phyloP scores from a whole-genome alignment of 1,140 invertebrate genomes.

The Conus ventricosus region DNA sequence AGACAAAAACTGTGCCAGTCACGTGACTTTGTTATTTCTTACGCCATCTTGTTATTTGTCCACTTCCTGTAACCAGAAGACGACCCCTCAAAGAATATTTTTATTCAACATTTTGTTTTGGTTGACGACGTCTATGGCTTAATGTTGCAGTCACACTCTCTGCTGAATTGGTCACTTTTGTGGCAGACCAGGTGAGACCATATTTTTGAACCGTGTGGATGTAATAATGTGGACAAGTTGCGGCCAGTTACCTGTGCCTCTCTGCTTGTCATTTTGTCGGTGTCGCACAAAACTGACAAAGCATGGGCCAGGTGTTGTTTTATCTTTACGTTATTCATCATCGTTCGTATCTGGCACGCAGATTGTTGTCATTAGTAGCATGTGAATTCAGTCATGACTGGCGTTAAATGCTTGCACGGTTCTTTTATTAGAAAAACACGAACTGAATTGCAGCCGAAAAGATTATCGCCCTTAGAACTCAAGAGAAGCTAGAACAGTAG shows the following conservation, averaged over 20 bases:
- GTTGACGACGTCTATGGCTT: conserved; percentile 22
- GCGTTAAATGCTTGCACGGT: too few relatives aligned
- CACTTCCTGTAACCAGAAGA: conserved; percentile 27
- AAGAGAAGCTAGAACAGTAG: too few relatives aligned
- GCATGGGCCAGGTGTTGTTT: conserved; percentile 16
- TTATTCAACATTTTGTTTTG: not conserved
- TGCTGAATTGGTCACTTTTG: conserved; percentile 11
- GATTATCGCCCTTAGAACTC: too few relatives aligned
- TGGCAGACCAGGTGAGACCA: conserved; percentile 28
- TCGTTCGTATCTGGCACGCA: too few relatives aligned
- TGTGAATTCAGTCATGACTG: too few relatives aligned
- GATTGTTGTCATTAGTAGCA: too few relatives aligned
- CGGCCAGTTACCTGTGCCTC: conserved; percentile 29
- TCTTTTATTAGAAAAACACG: too few relatives aligned
- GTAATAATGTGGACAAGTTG: not conserved
- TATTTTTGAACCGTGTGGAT: not conserved
- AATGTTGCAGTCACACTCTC: conserved; percentile 17
- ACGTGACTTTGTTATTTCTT: conserved; percentile 44
- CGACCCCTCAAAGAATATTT: not conserved
- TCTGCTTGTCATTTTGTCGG: not conserved
- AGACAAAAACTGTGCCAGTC: conserved; percentile 20
- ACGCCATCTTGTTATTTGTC: conserved; percentile 35
- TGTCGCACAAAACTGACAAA: conserved; percentile 3
- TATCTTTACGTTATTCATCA: not conserved
- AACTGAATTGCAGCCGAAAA: too few relatives aligned